Percentiles rank a stretch among this genome's conserved stretches.
These are phyloP conservation scores for Helicorthomorpha holstii DNA, from an alignment of 1,140 invertebrate genomes.

Conservation along the genomic window DNA sequence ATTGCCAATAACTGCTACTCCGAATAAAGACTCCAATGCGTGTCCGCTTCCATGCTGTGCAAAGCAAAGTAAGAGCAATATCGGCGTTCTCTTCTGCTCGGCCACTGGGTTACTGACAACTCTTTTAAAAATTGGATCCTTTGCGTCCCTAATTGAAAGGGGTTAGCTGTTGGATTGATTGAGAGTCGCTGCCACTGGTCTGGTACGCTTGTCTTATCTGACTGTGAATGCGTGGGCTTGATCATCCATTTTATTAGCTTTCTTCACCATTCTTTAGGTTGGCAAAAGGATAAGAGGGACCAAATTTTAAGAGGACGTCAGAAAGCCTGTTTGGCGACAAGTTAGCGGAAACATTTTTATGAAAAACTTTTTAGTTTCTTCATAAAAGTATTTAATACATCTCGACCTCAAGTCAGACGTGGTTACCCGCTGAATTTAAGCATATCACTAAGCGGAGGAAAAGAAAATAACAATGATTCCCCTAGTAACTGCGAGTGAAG, in stretches of 20 bases:
- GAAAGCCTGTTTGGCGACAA: constrained; percentile 1
- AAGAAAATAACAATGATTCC: constrained; percentile 80
- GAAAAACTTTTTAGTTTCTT: not conserved
- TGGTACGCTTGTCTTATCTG: not conserved
- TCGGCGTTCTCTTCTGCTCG: not conserved
- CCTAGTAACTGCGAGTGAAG: constrained; percentile 72
- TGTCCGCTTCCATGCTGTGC: not conserved
- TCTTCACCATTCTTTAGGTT: not conserved
- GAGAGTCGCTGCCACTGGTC: not conserved
- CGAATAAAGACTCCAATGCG: not conserved
- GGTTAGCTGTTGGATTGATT: not conserved
- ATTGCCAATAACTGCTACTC: not conserved
- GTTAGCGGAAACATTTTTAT: not conserved
- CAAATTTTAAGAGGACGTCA: not conserved
- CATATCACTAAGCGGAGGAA: constrained; percentile 83
- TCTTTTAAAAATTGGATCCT: not conserved
- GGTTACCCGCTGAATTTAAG: constrained; percentile 67
- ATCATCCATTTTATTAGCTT: not conserved
- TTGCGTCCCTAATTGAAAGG: not conserved
- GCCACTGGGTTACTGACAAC: not conserved
- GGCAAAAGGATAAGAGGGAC: not conserved
- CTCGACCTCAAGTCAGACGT: constrained; percentile 46
- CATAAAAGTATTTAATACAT: constrained; percentile 2
- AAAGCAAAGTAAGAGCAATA: not conserved
- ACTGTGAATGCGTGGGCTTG: not conserved